Evolutionary conservation across 2,113 vertebrate species (phyloP), one percentile per base, ranked within the genome.

Genomic region (Talpa occidentalis): DNA sequence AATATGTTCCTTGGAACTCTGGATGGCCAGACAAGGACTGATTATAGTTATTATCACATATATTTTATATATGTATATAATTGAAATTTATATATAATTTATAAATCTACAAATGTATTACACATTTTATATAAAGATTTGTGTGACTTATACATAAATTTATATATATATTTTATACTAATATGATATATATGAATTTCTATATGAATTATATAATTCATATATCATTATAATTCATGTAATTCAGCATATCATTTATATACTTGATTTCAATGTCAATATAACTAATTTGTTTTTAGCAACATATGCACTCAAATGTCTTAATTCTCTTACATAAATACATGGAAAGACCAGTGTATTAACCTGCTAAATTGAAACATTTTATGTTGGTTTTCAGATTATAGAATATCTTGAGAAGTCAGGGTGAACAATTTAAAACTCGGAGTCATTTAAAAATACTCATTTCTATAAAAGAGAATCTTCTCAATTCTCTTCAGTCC

Each of bases 271-370:
- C 69, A 84, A 64, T 59, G 21, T n/a, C 81, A 77, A 47, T 6
- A 73, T 81, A 85, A 93, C 6, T 30, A 32, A 76, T 73, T 49
- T 67, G 7, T 2, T 86, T 93, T 93, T 67, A 64, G 22, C 66
- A 83, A 54, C 9, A 40, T 24, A 15, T 6, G 52, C 16, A 66
- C 21, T 74, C 28, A 47, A 15, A 35, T 59, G 10, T 56, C 21
- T 83, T 82, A 81, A 67, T 88, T 84, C 44, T 64, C 42, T 93
- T 67, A 93, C 40, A 52, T 47, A 60, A 95, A 86, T 32, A 78
- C 4, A 73, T 42, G 30, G 19, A 91, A 44, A 49, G n/a, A 52
- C 4, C 28, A 56, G 28, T 62, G 30, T 5, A 64, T 79, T 76
- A 92, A 92, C 17, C 17, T 42, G 22, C 26, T 30, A 73, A 19